Evolutionary conservation across 2,113 vertebrate species (phyloP).

Genomic region (Melierax canorus): DNA sequence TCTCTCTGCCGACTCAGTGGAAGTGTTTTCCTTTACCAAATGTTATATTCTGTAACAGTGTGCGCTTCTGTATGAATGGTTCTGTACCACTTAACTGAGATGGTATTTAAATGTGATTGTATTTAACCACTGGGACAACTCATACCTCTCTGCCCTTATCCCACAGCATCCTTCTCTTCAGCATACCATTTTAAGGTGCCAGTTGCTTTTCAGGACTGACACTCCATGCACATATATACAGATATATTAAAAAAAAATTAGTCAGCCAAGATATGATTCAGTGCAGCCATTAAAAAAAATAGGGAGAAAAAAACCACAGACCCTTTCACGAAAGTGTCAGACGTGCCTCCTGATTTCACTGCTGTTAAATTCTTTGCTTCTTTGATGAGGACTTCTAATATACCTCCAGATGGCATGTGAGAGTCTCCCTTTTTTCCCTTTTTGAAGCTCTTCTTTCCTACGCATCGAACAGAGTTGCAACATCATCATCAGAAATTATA

Average conservation of each 20-base stretch:
- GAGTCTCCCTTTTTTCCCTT: constrained; percentile 83
- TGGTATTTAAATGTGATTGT: background rate
- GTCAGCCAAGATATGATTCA: background rate
- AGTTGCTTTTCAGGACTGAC: background rate
- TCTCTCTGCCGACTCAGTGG: background rate
- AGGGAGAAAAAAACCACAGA: constrained; percentile 33
- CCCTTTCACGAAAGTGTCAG: constrained; percentile 97
- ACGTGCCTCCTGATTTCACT: constrained; percentile 91
- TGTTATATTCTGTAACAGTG: accelerated
- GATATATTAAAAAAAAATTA: background rate
- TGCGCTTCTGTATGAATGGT: background rate
- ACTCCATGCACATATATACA: background rate
- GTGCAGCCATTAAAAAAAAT: background rate
- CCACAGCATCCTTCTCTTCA: background rate
- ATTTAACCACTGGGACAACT: background rate
- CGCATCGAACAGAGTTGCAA: background rate
- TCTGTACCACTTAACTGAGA: background rate
- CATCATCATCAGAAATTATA: background rate
- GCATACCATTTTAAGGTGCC: background rate
- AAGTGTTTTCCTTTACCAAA: background rate
- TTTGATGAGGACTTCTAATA: constrained; percentile 93
- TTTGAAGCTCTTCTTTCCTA: constrained; percentile 88
- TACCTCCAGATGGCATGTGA: constrained; percentile 83
- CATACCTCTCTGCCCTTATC: background rate
- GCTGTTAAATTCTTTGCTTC: constrained; percentile 96